Conservation (phyloP, 23 tunicate species). For the Clavelina lepadiformis region DNA sequence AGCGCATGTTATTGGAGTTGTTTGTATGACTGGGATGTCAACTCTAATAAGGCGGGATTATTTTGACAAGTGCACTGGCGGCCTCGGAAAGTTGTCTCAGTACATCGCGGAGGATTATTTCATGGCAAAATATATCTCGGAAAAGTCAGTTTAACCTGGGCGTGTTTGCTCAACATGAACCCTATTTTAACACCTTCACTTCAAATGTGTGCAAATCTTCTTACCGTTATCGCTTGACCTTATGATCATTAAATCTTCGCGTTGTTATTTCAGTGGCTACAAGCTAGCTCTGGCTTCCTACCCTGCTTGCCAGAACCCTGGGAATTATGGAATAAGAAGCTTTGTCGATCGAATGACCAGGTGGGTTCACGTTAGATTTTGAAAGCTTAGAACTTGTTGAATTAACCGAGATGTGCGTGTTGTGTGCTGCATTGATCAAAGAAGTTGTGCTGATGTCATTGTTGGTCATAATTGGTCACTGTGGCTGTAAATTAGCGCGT, state of each 20-base stretch:
- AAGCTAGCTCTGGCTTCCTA: conserved; percentile 76
- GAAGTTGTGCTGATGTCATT: too few species aligned
- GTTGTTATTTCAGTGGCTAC: conserved; percentile 71
- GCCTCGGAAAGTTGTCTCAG: conserved; percentile 57
- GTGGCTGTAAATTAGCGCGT: too few species aligned
- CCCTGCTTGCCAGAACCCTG: conserved; percentile 95
- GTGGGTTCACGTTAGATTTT: too few species aligned
- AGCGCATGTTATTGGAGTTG: conserved; percentile 59
- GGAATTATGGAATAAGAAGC: conserved; percentile 62
- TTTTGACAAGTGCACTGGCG: conserved; percentile 71
- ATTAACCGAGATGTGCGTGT: too few species aligned
- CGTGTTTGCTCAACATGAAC: background rate
- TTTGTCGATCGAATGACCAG: conserved; percentile 90
- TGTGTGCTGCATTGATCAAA: too few species aligned
- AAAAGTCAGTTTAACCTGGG: conserved; percentile 77
- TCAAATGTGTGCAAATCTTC: background rate
- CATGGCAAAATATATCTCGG: conserved; percentile 86
- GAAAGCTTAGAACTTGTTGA: too few species aligned
- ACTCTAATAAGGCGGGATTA: conserved; percentile 68
- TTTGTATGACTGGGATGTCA: conserved; percentile 98
- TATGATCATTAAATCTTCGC: background rate
- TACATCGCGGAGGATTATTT: conserved; percentile 96
- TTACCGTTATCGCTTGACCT: background rate
- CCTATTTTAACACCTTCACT: background rate
- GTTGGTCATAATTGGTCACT: too few species aligned